Evolutionary conservation across 2,888 invertebrate species (phyloP).

Genomic region (Catocala nupta): DNA sequence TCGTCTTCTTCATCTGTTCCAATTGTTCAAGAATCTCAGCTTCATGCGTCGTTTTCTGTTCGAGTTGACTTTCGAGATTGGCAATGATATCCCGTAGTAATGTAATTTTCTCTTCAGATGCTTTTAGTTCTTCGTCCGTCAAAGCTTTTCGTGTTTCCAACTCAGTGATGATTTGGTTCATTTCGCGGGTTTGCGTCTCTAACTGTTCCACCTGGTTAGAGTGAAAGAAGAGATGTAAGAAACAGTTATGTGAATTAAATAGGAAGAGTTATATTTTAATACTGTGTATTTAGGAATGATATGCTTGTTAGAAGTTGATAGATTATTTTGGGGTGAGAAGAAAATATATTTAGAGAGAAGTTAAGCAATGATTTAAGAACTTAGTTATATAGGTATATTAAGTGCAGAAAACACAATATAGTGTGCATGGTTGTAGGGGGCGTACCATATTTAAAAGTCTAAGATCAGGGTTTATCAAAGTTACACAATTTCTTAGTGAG

Average conservation of each 20-base stretch:
- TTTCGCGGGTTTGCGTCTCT: conserved; percentile 91
- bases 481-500: no score
- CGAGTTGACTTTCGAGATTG: conserved; percentile 92
- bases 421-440: no score
- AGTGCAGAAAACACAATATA: no score
- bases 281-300: background rate
- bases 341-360: no score
- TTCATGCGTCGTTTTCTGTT: conserved; percentile 89
- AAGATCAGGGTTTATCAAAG: no score
- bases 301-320: no score
- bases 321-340: no score
- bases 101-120: conserved; percentile 92
- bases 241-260: conserved; percentile 21
- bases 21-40: conserved; percentile 88
- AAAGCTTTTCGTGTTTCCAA: conserved; percentile 88
- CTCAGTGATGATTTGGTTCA: conserved; percentile 88
- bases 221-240: conserved; percentile 18
- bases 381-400: no score
- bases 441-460: no score
- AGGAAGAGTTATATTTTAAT: background rate
- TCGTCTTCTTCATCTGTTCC: conserved; percentile 84
- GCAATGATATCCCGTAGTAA: conserved; percentile 92
- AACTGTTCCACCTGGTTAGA: conserved; percentile 91
- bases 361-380: no score
- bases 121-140: conserved; percentile 91